These are phyloP conservation scores for Conger conger DNA, from an alignment of 2,113 vertebrate species.

Conservation along the genomic window DNA sequence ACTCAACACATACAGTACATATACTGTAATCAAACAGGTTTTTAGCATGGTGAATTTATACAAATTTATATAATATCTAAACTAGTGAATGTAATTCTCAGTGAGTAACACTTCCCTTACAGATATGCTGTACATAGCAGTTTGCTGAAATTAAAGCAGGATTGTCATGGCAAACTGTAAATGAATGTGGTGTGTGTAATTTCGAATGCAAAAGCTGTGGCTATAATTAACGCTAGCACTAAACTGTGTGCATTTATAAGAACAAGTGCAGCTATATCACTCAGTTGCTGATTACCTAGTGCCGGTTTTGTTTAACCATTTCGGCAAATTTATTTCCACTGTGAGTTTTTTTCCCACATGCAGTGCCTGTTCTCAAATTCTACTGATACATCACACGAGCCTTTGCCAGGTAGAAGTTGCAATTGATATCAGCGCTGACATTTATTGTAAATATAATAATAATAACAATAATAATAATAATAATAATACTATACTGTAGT, in stretches of 20 bases:
- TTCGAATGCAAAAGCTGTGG: background rate
- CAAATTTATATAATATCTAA: background rate
- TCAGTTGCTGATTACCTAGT: background rate
- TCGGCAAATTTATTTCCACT: too few relatives aligned
- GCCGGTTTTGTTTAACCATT: background rate
- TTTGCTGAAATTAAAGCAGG: background rate
- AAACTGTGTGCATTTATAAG: background rate
- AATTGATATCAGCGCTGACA: too few relatives aligned
- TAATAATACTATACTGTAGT: too few relatives aligned
- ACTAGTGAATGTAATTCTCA: background rate
- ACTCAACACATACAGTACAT: background rate
- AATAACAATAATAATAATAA: too few relatives aligned
- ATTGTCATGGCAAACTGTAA: background rate
- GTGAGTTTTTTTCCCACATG: too few relatives aligned
- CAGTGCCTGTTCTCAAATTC: too few relatives aligned
- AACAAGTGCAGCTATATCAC: background rate
- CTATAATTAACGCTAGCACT: background rate
- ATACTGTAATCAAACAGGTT: background rate
- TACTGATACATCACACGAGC: too few relatives aligned
- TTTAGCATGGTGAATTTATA: background rate
- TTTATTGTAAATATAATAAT: too few relatives aligned
- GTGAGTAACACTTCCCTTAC: background rate
- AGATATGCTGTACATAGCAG: background rate
- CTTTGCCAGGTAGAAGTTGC: too few relatives aligned
- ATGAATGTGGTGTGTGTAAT: background rate